Base-by-base conservation (phyloP, 1,140 invertebrate genomes). In the Pararge aegeria region DNA sequence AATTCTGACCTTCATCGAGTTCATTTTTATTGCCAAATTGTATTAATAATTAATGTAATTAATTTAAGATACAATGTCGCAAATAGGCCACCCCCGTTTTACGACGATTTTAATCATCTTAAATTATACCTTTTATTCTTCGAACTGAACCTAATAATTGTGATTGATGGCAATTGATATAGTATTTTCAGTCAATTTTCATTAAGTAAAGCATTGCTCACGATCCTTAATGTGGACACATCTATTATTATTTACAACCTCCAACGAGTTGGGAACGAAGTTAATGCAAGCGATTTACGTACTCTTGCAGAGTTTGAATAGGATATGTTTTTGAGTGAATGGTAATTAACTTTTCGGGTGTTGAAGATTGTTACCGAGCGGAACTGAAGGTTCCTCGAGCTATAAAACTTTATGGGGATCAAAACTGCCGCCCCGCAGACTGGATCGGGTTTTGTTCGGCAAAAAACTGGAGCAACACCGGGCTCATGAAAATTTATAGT, bases 401-500 rank as follows among this genome's bases (percentile, higher is more conserved):
- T 61, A 79, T 83, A 83, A 83, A 83, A 76, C 49, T 80, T 83
- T 83, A 80, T 59, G 78, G 75, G 76, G 70, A 76, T 72, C 69
- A 74, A 83, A 80, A 66, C 51, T 40, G 63, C 50, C 53, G 52
- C 61, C 57, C 62, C 50, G 53, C 61, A 46, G 59, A 50, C 56
- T 63, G 38, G 48, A 53, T 55, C 52, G 15, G 20, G 66, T 65
- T 65, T 66, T 51, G 37, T 56, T 54, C 37, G 38, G 62, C 71
- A 82, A 82, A 84, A 84, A 83, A 85, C 69, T 85, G 70, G 82
- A 85, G 79, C 81, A 84, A 59, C 56, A 58, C 61, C 57, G 16
- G 38, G 51, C 80, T 85, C 83, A 86, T 86, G 80, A 86, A 86
- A 82, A 83, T 86, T 83, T 79, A 83, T 86, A 75, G 72, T 62